Percentiles rank a stretch among this genome's conserved stretches.
Evolutionary conservation across 2,888 invertebrate species (phyloP).

Genomic region (Chironomus riparius): DNA sequence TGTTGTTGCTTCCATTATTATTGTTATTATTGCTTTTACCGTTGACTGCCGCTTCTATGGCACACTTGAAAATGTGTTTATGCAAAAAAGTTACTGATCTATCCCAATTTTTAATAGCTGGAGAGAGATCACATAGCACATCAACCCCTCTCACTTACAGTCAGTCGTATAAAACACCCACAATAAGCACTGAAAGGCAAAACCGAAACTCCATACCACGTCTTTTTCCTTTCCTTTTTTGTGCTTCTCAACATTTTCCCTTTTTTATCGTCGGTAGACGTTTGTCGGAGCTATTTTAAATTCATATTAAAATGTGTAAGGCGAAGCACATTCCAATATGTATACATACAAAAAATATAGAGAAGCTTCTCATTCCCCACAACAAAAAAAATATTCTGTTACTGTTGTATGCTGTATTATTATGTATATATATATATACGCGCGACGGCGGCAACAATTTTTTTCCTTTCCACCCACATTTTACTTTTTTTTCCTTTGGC

Average conservation of each 20-base stretch:
- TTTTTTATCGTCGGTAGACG: slow-evolving; percentile 26
- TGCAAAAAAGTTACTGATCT: slow-evolving; percentile 26
- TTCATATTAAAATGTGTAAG: slow-evolving; percentile 27
- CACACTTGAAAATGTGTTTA: slow-evolving; percentile 16
- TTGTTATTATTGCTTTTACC: neutral
- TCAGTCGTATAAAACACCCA: slow-evolving; percentile 1
- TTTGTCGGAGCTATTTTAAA: slow-evolving; percentile 17
- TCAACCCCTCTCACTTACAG: slow-evolving; percentile 1
- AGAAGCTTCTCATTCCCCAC: neutral
- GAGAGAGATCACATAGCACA: slow-evolving; percentile 24
- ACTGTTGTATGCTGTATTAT: neutral
- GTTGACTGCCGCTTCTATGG: neutral
- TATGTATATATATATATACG: neutral
- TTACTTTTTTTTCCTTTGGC: neutral
- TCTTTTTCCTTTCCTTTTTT: neutral
- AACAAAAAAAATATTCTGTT: neutral
- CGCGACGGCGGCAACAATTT: slow-evolving; percentile 5
- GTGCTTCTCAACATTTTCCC: slow-evolving; percentile 1
- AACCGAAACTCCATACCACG: neutral
- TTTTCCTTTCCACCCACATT: neutral
- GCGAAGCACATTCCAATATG: slow-evolving; percentile 15
- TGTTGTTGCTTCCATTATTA: too few relatives aligned
- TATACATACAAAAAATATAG: neutral
- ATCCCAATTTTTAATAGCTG: slow-evolving; percentile 26
- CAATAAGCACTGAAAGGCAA: neutral